Percentiles rank a stretch among this genome's conserved stretches.
Conservation (phyloP, 2,113 vertebrate species). For the Nycticorax nycticorax region DNA sequence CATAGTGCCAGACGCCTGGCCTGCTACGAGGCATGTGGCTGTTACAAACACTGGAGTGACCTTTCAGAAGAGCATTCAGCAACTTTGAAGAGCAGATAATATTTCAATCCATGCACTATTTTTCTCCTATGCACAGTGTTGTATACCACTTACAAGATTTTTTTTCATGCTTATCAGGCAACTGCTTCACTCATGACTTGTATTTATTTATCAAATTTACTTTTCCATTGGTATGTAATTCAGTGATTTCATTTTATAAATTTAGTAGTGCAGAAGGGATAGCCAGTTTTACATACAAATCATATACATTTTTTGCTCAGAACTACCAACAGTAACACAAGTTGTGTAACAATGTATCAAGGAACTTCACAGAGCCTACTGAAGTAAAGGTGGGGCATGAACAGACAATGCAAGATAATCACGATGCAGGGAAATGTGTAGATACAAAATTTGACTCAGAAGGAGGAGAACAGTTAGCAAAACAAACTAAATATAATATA, state of each 20-base stretch:
- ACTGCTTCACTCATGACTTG: neutral
- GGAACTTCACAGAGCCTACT: neutral
- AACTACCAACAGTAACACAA: neutral
- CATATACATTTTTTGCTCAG: neutral
- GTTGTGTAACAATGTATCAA: neutral
- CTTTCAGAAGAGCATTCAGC: neutral
- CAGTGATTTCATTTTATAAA: neutral
- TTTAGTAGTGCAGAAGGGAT: neutral
- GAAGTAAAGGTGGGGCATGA: neutral
- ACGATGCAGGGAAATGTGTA: neutral
- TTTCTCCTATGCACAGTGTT: neutral
- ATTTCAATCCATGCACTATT: neutral
- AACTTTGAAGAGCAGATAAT: neutral
- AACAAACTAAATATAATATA: neutral
- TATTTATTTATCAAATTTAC: neutral
- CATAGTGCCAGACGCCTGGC: neutral
- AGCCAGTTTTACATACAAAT: neutral
- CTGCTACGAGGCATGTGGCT: neutral
- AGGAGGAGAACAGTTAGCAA: neutral
- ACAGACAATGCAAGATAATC: neutral
- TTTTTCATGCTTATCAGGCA: neutral
- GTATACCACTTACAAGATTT: neutral
- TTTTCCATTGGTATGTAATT: neutral
- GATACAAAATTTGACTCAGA: neutral
- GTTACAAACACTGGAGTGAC: neutral